These are phyloP conservation scores for Erebia aethiops DNA, from an alignment of 2,888 invertebrate genomes.

Conservation along the genomic window DNA sequence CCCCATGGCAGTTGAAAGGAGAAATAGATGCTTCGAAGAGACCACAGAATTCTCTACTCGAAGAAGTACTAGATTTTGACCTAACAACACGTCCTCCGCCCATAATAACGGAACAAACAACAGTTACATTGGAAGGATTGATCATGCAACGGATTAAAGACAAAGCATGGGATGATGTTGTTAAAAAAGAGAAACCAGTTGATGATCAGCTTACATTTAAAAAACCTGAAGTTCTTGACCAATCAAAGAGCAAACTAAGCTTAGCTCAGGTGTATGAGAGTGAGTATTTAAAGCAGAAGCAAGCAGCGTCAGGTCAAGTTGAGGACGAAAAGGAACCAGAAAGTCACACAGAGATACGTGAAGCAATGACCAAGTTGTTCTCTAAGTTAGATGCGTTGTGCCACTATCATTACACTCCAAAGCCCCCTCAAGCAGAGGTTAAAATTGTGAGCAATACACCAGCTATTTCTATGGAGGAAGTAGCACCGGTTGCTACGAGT, in stretches of 20 bases:
- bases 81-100: constrained; percentile 92
- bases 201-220: constrained; percentile 93
- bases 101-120: constrained; percentile 95
- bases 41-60: constrained; percentile 95
- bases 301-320: constrained; percentile 80
- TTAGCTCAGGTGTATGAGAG: constrained; percentile 97
- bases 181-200: constrained; percentile 91
- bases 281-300: constrained; percentile 88
- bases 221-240: constrained; percentile 93
- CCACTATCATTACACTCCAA: constrained; percentile 97
- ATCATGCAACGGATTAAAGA: constrained; percentile 96
- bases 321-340: constrained; percentile 87
- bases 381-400: constrained; percentile 94
- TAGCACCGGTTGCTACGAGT: constrained; percentile 94
- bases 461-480: constrained; percentile 96
- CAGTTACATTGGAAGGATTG: constrained; percentile 92
- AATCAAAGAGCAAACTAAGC: constrained; percentile 96
- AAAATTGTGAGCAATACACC: constrained; percentile 96
- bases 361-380: constrained; percentile 89
- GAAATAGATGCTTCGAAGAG: constrained; percentile 91
- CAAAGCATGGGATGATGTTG: constrained; percentile 96
- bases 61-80: constrained; percentile 96
- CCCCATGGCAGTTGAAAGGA: constrained; percentile 97
- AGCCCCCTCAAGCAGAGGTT: constrained; percentile 91
- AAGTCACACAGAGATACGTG: constrained; percentile 89